These are phyloP conservation scores for Perca fluviatilis DNA, from an alignment of 2,113 vertebrate species.

Conservation along the genomic window DNA sequence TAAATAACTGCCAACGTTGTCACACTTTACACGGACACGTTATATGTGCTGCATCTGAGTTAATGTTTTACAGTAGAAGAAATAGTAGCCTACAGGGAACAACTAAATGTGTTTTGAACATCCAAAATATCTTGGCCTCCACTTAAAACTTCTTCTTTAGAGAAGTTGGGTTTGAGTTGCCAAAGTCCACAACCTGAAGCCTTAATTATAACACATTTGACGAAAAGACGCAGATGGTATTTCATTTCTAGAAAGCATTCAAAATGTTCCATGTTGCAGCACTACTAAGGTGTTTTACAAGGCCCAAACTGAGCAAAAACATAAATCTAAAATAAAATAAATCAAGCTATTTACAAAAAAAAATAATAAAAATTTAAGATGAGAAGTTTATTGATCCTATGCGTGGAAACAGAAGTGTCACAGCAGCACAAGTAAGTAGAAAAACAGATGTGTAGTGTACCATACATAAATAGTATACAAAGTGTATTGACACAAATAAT, in stretches of 20 bases:
- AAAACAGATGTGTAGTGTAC: neutral
- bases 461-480: neutral
- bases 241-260: neutral
- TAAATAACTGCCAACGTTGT: neutral
- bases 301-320: neutral
- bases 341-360: neutral
- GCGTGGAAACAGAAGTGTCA: neutral
- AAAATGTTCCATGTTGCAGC: no score
- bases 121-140: neutral
- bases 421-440: neutral
- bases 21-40: neutral
- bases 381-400: no score
- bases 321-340: neutral
- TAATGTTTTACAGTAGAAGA: neutral
- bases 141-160: neutral
- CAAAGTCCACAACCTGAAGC: neutral
- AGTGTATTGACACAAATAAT: neutral
- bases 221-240: neutral
- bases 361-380: neutral
- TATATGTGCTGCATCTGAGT: neutral
- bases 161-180: neutral
- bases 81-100: no score
- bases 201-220: neutral
- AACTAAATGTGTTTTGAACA: neutral
- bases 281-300: neutral